Evolutionary conservation across 2,113 vertebrate species (phyloP).

Genomic region (Talpa occidentalis): DNA sequence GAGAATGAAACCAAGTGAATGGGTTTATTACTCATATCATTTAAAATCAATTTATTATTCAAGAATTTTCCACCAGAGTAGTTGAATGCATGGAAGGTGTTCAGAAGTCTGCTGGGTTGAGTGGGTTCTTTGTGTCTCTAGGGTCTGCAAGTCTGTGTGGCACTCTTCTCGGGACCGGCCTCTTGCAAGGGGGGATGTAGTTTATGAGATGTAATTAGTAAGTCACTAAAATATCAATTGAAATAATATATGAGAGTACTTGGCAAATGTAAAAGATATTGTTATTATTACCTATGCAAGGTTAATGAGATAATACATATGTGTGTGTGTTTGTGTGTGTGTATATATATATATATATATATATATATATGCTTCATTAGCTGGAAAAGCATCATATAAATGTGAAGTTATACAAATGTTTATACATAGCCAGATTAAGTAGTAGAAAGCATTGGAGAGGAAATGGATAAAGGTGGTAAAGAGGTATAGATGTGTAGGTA

Average conservation of each 20-base stretch:
- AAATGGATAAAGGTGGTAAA: neutral
- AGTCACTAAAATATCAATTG: neutral
- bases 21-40: slow-evolving; percentile 6
- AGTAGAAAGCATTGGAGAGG: neutral
- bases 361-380: neutral
- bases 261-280: neutral
- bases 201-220: neutral
- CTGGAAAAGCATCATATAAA: neutral
- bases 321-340: no score
- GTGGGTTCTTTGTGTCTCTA: neutral
- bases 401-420: neutral
- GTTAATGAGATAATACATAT: neutral
- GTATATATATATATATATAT: no score
- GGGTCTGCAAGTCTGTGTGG: rapidly evolving
- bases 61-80: neutral
- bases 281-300: neutral
- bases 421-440: neutral
- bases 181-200: neutral
- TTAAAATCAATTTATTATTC: slow-evolving; percentile 55
- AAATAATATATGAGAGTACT: neutral
- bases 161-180: neutral
- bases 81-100: neutral
- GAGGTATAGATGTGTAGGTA: neutral
- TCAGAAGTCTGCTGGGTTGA: neutral
- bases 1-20: slow-evolving; percentile 13